Evolutionary conservation across 2,113 vertebrate genomes (phyloP), one percentile per base, ranked within the genome.

Genomic region (Marcusenius ussheri): DNA sequence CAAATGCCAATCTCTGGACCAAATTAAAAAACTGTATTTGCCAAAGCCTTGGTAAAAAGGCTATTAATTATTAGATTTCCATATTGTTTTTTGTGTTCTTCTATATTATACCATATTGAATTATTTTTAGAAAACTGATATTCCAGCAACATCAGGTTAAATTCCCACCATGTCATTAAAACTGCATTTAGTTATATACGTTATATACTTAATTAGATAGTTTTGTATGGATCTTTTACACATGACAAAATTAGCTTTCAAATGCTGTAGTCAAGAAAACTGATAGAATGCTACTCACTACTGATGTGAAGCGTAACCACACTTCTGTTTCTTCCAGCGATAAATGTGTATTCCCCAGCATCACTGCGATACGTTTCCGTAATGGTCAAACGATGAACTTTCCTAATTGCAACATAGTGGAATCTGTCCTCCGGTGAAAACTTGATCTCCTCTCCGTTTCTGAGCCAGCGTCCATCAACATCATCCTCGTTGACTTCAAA

Each of bases 401-500:
- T 97, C 90, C 96, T 96, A 94, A 99, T 97, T 49, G 95, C 93
- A 85, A 95, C 94, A 62, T 98, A 99, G 51, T 92, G 96, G 92
- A 98, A 97, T 92, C 98, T 94, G 91, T 98, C 96, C 91, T 99
- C 97, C 77, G 94, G 91, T 0, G 96, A 94, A 91, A 99, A 96
- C 88, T 98, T 96, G 91, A 99, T 98, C 94, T 99, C 98, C 90
- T 96, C 96, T 3, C 97, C 98, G 0, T 99, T 98, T 93, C 96
- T 98, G 90, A 97, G 94, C 98, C 98, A 99, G 87, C 93, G 98
- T 80, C 97, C 97, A 88, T 99, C 98, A 50, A 98, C 96, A 0
- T 99, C 98, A 0, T 99, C 98, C 95, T 99, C 98, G 31, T 96
- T 97, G 92, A 99, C 98, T 93, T 99, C 98, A 93, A 99, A 98